These are phyloP conservation scores for Heliconius melpomene DNA, from an alignment of 1,140 invertebrate species.

Conservation along the genomic window DNA sequence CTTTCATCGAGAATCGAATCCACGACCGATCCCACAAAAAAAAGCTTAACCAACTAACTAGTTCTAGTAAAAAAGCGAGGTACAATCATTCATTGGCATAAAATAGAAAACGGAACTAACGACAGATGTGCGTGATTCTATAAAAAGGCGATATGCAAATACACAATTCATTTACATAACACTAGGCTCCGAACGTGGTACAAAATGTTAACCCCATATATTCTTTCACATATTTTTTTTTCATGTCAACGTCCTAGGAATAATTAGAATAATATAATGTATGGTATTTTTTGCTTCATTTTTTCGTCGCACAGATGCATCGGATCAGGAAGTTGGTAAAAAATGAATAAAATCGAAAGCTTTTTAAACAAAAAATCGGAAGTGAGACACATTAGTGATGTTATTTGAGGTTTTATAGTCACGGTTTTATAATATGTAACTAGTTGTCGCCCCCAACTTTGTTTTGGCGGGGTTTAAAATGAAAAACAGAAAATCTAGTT, in stretches of 20 bases:
- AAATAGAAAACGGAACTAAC: constrained; percentile 56
- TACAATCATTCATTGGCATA: constrained; percentile 31
- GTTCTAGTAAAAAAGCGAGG: not conserved
- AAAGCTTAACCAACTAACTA: not conserved
- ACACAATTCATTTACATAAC: constrained; percentile 70
- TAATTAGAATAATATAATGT: constrained; percentile 58
- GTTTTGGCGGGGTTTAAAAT: too few species aligned
- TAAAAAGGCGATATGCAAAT: constrained; percentile 70
- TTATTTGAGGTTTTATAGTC: not conserved
- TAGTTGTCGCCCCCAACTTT: too few species aligned
- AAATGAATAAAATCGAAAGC: constrained; percentile 65
- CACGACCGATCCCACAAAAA: not conserved
- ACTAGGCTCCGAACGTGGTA: constrained; percentile 66
- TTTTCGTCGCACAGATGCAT: constrained; percentile 66
- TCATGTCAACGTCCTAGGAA: constrained; percentile 58
- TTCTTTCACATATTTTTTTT: constrained; percentile 46
- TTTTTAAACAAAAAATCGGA: constrained; percentile 50
- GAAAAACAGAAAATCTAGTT: too few species aligned
- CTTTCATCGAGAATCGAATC: not conserved
- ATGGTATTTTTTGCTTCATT: constrained; percentile 63
- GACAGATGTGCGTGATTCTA: constrained; percentile 77
- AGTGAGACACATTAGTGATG: not conserved
- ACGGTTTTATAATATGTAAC: too few species aligned
- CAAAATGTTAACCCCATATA: constrained; percentile 73
- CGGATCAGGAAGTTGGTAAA: constrained; percentile 62